A percentile compares a stretch with the other conserved stretches of the same genome.
Evolutionary conservation across 2,797 vertebrate genomes (phyloP).

Genomic region (Oryzias sinensis): DNA sequence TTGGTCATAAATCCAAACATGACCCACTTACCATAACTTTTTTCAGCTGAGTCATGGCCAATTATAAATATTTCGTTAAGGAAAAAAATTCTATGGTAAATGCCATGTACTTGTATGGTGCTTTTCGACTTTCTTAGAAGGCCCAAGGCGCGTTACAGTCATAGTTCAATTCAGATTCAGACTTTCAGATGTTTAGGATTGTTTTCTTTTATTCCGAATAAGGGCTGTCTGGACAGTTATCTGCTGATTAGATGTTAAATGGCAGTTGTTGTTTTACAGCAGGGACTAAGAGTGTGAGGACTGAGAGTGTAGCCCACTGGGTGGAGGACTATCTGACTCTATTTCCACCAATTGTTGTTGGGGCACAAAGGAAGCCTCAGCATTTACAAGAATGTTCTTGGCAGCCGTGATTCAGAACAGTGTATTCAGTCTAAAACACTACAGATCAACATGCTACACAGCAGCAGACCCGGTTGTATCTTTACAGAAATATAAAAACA

Average conservation of each 20-base stretch:
- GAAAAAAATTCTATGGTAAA: too few relatives aligned
- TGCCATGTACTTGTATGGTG: too few relatives aligned
- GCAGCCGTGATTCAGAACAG: conserved; percentile 22
- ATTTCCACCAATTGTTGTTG: conserved; percentile 68
- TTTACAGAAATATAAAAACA: neutral
- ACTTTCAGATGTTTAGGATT: too few relatives aligned
- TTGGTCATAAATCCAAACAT: too few relatives aligned
- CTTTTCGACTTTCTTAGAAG: too few relatives aligned
- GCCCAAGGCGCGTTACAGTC: too few relatives aligned
- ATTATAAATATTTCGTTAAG: too few relatives aligned
- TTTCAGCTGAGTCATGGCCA: too few relatives aligned
- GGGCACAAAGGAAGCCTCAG: conserved; percentile 58
- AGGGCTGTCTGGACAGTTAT: neutral
- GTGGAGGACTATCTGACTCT: conserved; percentile 21
- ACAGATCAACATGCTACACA: neutral
- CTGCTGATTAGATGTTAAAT: neutral
- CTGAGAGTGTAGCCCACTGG: conserved; percentile 4
- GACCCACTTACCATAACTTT: too few relatives aligned
- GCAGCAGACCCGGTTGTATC: too few relatives aligned
- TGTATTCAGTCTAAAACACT: neutral
- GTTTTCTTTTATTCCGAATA: too few relatives aligned
- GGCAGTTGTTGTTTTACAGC: conserved; percentile 5
- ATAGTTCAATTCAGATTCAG: too few relatives aligned
- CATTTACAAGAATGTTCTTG: conserved; percentile 28
- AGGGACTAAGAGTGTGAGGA: neutral